Evolutionary conservation across 2,113 vertebrate genomes (phyloP).

Genomic region (Balaeniceps rex): DNA sequence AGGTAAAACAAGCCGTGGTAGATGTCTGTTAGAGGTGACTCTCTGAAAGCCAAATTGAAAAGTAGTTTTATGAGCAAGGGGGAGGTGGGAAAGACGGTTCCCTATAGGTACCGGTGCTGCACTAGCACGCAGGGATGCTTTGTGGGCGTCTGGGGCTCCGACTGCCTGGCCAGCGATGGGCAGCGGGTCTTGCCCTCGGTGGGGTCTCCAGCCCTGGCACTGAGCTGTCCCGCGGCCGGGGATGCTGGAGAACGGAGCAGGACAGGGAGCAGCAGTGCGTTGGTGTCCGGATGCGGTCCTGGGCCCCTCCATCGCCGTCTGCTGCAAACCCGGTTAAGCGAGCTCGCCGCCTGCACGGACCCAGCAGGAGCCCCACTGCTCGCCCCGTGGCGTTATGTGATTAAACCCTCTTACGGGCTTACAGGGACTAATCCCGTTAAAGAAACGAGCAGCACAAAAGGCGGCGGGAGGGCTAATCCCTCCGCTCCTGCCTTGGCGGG

Average conservation of each 20-base stretch:
- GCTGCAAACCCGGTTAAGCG: not conserved
- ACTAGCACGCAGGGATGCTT: not conserved
- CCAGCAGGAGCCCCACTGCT: rapidly evolving
- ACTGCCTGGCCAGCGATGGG: not conserved
- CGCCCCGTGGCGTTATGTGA: not conserved
- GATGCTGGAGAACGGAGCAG: rapidly evolving
- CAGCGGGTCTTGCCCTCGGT: rapidly evolving
- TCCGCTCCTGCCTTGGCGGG: not conserved
- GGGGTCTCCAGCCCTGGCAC: not conserved
- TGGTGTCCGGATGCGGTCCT: rapidly evolving
- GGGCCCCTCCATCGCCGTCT: rapidly evolving
- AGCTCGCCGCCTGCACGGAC: not conserved
- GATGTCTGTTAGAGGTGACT: not conserved
- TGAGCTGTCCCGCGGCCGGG: rapidly evolving
- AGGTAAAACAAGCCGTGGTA: not conserved
- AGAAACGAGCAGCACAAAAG: not conserved
- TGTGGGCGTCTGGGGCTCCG: not conserved
- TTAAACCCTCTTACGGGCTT: not conserved
- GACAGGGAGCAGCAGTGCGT: not conserved
- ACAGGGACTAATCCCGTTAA: not conserved
- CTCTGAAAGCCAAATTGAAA: not conserved
- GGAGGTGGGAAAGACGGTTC: not conserved
- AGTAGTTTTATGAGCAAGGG: not conserved
- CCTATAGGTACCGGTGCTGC: not conserved
- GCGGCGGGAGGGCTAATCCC: not conserved